Evolutionary conservation across 2,888 invertebrate genomes (phyloP), one percentile per base, ranked within the genome.

Genomic region (Pristionchus fissidentatus): DNA sequence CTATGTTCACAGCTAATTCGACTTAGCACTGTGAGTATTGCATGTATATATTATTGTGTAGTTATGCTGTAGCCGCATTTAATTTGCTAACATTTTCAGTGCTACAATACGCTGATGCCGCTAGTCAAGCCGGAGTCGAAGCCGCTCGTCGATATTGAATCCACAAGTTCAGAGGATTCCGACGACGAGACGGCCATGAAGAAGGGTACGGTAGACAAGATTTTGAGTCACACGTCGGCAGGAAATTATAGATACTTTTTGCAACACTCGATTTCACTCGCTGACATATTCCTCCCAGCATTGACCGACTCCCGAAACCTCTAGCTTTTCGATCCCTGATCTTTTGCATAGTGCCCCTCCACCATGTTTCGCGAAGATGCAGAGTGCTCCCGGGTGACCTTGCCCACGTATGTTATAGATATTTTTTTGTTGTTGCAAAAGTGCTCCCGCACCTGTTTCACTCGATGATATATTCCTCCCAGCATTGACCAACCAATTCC

Each of bases 131-230:
- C 80, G 0, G 80, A 80, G 38, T 32, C 29, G 80, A 80, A 80
- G 60, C 60, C 57, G 10, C 26, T 80, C 60, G 90, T 93, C 4
- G 90, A 93, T 52, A 93, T 94, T 85, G 93, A 93, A n/a, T 93
- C 93, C 85, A 93, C 93, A 79, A 93, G 93, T 38, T 93, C 93
- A 83, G 93, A 93, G 4, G 93, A 93, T 88, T 90, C 90, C 81
- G 92, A 91, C 60, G 92, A 92, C 32, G 92, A 93, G 10, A 57
- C 80, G 4, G 60, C 57, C 10, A 29, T 80, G 80, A 80, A 60
- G 29, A 80, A 60, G 60, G 80, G 80, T 80, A 60, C 60, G 57
- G 43, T 49, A 38, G 70, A 35, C 15, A 8, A 35, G 70, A n/a
- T 8, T 8, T n/a, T 60, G n/a, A 8, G 8, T 10, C n/a, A 26